A percentile compares a stretch with the other conserved stretches of the same genome.
Conservation (phyloP, 2,113 vertebrate genomes). For the Catagonus wagneri region DNA sequence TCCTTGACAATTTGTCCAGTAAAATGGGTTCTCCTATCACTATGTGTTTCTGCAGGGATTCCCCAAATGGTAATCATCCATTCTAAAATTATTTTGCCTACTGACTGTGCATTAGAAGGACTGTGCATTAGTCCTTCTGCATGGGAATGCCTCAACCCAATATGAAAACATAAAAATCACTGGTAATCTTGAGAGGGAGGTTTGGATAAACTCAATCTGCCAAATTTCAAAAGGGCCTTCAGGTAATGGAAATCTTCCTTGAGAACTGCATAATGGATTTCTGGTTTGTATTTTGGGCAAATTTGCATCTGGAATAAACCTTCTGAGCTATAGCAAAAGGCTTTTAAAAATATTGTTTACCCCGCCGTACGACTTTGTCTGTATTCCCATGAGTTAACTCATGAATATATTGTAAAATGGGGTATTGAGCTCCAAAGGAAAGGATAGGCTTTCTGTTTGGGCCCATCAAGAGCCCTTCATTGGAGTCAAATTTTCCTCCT, state of each 20-base stretch:
- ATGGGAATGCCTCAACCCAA: not conserved
- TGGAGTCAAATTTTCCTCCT: too few relatives aligned
- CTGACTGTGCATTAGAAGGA: too few relatives aligned
- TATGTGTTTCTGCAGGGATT: not conserved
- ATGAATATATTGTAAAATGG: too few relatives aligned
- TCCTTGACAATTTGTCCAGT: not conserved
- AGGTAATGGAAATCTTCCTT: not conserved
- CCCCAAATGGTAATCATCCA: not conserved
- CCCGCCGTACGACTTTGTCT: too few relatives aligned
- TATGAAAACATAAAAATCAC: not conserved
- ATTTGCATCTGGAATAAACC: not conserved
- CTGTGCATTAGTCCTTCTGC: not conserved
- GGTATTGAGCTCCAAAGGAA: too few relatives aligned
- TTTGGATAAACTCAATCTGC: not conserved
- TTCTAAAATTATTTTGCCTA: too few relatives aligned
- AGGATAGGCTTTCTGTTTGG: too few relatives aligned
- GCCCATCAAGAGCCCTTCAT: too few relatives aligned
- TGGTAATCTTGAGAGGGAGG: not conserved
- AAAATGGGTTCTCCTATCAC: not conserved
- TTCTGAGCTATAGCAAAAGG: not conserved
- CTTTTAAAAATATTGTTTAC: too few relatives aligned
- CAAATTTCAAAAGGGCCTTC: not conserved
- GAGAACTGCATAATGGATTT: not conserved
- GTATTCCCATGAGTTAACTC: too few relatives aligned
- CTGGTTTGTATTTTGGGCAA: not conserved